These are phyloP conservation scores for Nothoprocta perdicaria DNA, from an alignment of 2,113 vertebrate genomes.

Conservation along the genomic window DNA sequence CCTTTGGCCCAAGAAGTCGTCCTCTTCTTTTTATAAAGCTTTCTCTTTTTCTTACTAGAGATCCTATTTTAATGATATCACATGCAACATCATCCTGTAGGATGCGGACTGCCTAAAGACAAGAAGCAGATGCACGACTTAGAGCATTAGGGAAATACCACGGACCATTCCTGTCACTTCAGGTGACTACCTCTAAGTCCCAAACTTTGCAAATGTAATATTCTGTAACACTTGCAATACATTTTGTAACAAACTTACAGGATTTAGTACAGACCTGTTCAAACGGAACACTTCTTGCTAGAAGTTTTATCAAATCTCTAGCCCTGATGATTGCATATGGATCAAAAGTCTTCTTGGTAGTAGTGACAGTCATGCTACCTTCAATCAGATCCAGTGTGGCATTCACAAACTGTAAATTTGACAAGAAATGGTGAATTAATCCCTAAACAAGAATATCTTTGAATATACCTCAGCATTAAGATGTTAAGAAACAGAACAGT, in stretches of 20 bases:
- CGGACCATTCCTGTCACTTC: not conserved
- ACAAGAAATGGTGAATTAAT: not conserved
- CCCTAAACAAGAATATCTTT: not conserved
- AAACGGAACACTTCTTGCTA: constrained; percentile 94
- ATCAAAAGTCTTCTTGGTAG: constrained; percentile 95
- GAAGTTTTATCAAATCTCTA: constrained; percentile 93
- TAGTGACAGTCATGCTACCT: constrained; percentile 93
- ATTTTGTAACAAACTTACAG: not conserved
- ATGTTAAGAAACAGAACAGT: not conserved
- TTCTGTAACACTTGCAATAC: not conserved
- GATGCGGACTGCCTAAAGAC: constrained; percentile 89
- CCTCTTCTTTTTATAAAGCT: constrained; percentile 95
- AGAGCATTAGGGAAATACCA: not conserved
- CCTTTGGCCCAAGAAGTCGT: constrained; percentile 94
- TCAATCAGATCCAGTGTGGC: constrained; percentile 92
- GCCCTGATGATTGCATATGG: constrained; percentile 91
- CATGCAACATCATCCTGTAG: constrained; percentile 93
- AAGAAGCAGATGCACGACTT: not conserved
- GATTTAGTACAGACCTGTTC: constrained; percentile 85
- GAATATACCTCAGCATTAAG: not conserved
- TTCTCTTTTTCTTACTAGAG: constrained; percentile 91
- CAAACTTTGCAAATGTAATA: accelerated
- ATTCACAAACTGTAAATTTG: constrained; percentile 82
- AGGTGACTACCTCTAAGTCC: not conserved
- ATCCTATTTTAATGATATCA: constrained; percentile 96